These are phyloP conservation scores for Nibea albiflora DNA, from an alignment of 2,113 vertebrate genomes.

Conservation along the genomic window DNA sequence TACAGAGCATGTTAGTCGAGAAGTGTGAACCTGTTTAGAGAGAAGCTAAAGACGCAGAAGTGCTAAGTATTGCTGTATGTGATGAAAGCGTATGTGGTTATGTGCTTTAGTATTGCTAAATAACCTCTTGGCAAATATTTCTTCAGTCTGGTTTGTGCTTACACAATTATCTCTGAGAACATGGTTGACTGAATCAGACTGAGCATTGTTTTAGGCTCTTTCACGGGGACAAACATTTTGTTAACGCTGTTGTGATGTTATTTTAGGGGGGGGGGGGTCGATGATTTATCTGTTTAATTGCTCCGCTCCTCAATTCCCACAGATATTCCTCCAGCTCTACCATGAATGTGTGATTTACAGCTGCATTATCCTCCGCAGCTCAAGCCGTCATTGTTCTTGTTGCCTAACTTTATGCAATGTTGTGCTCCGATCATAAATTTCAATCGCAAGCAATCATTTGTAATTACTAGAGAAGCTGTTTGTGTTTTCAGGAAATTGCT, in stretches of 20 bases:
- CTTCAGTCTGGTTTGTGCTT: background rate
- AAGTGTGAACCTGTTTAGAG: slow-evolving; percentile 21
- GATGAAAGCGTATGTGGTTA: slow-evolving; percentile 4
- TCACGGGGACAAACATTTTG: background rate
- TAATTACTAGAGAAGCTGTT: background rate
- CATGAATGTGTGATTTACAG: background rate
- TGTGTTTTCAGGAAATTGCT: background rate
- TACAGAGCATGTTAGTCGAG: slow-evolving; percentile 26
- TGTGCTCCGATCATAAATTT: background rate
- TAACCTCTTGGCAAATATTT: background rate
- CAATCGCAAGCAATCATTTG: background rate
- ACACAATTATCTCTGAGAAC: background rate
- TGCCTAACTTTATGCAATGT: background rate
- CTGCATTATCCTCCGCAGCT: background rate
- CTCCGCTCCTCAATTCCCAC: background rate
- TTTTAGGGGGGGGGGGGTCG: background rate
- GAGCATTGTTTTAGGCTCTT: background rate
- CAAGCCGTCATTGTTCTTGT: background rate
- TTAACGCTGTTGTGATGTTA: background rate
- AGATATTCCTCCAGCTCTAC: background rate
- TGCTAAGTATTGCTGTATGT: background rate
- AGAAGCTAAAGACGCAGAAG: background rate
- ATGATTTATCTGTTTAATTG: background rate
- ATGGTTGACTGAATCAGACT: background rate
- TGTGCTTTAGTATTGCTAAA: background rate